phyloP scores from a whole-genome alignment of 2,888 invertebrate species.

The Yponomeuta sedellus region DNA sequence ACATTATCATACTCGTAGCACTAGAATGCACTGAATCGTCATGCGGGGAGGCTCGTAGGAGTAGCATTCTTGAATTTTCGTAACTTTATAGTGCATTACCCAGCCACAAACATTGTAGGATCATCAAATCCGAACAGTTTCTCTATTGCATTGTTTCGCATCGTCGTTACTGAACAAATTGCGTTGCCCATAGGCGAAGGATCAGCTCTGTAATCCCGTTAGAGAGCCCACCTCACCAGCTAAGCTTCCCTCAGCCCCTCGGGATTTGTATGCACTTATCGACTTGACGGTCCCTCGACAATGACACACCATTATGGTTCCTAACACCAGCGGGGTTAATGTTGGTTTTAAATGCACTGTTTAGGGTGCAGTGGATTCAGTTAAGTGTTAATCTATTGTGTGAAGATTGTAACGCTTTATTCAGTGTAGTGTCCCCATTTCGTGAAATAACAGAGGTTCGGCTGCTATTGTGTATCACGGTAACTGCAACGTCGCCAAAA shows the following conservation, averaged over 20 bases:
- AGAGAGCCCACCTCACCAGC: neutral
- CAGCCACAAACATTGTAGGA: too few relatives aligned
- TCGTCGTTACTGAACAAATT: neutral
- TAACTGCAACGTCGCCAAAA: neutral
- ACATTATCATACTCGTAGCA: too few relatives aligned
- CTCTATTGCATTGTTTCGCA: too few relatives aligned
- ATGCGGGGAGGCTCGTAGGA: too few relatives aligned
- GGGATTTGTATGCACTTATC: constrained; percentile 20
- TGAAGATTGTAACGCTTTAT: neutral
- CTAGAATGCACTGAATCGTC: too few relatives aligned
- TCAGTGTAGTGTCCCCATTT: neutral
- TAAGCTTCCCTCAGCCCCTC: constrained; percentile 11
- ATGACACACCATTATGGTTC: neutral
- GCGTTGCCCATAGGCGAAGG: neutral
- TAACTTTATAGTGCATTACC: too few relatives aligned
- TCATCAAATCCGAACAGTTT: too few relatives aligned
- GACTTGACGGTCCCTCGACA: constrained; percentile 1
- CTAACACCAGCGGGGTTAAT: neutral
- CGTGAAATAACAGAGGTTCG: neutral
- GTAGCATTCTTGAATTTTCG: too few relatives aligned
- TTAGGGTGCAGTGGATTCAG: neutral
- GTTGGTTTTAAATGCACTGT: neutral
- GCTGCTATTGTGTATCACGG: neutral
- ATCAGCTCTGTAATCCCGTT: neutral
- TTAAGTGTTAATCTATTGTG: constrained; percentile 3